Evolutionary conservation across 1,140 invertebrate species (phyloP).

Genomic region (Anadara kagoshimensis): DNA sequence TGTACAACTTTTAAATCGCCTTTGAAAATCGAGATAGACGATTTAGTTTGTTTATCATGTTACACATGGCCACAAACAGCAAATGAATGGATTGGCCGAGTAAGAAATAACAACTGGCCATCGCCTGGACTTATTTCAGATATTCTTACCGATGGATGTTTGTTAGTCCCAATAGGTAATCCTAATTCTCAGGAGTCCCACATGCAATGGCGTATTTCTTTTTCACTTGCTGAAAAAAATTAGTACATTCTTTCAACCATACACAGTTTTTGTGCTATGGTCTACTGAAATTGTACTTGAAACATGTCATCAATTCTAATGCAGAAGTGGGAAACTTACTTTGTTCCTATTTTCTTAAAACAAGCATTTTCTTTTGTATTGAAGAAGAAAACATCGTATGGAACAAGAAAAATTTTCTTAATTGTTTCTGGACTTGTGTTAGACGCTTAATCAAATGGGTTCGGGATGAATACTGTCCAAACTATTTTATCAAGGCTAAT

Average conservation of each 20-base stretch:
- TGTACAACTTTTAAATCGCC: not conserved
- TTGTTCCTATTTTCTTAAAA: constrained; percentile 34
- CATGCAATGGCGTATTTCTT: constrained; percentile 33
- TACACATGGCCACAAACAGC: constrained; percentile 14
- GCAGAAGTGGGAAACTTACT: not conserved
- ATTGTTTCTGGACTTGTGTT: constrained; percentile 23
- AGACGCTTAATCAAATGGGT: constrained; percentile 16
- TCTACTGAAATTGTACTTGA: constrained; percentile 28
- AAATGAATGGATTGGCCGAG: constrained; percentile 1
- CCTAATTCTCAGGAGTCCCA: not conserved
- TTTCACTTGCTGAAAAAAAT: constrained; percentile 29
- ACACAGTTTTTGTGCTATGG: constrained; percentile 27
- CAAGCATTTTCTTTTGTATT: constrained; percentile 17
- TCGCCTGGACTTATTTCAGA: not conserved
- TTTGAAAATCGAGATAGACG: not conserved
- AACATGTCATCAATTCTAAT: constrained; percentile 1
- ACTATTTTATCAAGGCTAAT: constrained; percentile 30
- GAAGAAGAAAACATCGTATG: constrained; percentile 4
- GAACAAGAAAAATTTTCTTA: constrained; percentile 6
- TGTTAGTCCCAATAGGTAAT: constrained; percentile 21
- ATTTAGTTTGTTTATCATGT: constrained; percentile 8
- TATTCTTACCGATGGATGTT: constrained; percentile 24
- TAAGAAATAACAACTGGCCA: constrained; percentile 8
- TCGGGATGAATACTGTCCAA: constrained; percentile 14
- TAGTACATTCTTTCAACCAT: constrained; percentile 22